Base-by-base conservation (phyloP, 2,888 invertebrate species). In the Myathropa florea region DNA sequence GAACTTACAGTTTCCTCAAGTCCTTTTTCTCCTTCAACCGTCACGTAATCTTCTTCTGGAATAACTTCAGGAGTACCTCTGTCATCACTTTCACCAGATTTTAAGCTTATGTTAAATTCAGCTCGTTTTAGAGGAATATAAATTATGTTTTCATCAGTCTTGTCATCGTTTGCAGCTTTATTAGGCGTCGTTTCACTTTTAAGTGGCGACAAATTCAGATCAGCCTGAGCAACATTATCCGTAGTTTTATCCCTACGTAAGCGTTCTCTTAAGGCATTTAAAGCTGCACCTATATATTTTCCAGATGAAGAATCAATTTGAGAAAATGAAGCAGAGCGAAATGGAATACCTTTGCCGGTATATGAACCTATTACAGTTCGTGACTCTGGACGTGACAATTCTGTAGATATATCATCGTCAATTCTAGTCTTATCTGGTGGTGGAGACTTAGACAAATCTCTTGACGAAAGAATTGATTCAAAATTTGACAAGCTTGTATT, bases 281-380 rank as follows among this genome's bases (percentile, higher is more conserved):
- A 88, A 10, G 92, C 91, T 12, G 92, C 92, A 88, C 94, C 92
- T 33, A 94, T 92, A 90, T 95, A 95, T 89, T 95, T 95, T 72
- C 95, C 95, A 0, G 95, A 93, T 10, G 93, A 93, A 90, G 95
- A 96, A 91, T 97, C 97, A 85, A 96, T 96, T 93, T 97, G 97
- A 0, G 97, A 97, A 91, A 97, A 97, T 7, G 97, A 97, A 6
- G 97, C 97, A 90, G 97, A 97, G 53, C 97, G 95, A 91, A 95
- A 96, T 1, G 97, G 96, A 89, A 96, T 95, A 83, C 94, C 94
- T 90, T 95, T 94, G 90, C 95, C 95, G 18, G 94, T 94, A 90
- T 95, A 95, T 0, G 95, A 94, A 30, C 94, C 95, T 63, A 95
- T 93, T 28, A 95, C 94, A 2, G 94, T 94, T 79, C 94, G 93